These are phyloP conservation scores for Podarcis siculus DNA, from an alignment of 2,797 vertebrate genomes.

Conservation along the genomic window DNA sequence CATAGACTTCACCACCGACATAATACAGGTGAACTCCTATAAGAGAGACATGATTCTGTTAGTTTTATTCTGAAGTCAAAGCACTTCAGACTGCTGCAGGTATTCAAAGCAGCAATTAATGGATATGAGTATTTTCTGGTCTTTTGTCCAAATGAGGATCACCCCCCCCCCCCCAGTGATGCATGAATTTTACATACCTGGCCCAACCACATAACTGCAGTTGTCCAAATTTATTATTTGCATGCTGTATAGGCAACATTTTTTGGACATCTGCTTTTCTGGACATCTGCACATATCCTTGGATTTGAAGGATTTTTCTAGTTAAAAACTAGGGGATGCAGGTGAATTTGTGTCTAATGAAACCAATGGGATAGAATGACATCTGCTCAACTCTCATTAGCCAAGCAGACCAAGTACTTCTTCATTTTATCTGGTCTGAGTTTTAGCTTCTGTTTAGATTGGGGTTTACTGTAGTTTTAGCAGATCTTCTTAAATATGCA, in stretches of 20 bases:
- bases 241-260: not conserved
- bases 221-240: not conserved
- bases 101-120: not conserved
- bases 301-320: not conserved
- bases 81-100: not conserved
- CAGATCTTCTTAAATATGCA: not conserved
- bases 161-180: not conserved
- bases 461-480: not conserved
- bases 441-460: not conserved
- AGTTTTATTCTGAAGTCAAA: not conserved
- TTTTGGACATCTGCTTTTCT: not conserved
- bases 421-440: not conserved
- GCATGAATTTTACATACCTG: not conserved
- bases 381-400: not conserved
- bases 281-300: not conserved
- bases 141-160: not conserved
- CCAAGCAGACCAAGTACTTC: not conserved
- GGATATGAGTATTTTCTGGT: not conserved
- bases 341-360: not conserved
- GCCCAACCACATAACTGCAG: not conserved
- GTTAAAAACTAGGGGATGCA: not conserved
- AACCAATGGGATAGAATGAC: not conserved
- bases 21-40: constrained; percentile 95
- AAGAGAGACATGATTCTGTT: constrained; percentile 22
- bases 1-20: constrained; percentile 94